Evolutionary conservation across 2,888 invertebrate genomes (phyloP).

Genomic region (Antheraea yamamai): DNA sequence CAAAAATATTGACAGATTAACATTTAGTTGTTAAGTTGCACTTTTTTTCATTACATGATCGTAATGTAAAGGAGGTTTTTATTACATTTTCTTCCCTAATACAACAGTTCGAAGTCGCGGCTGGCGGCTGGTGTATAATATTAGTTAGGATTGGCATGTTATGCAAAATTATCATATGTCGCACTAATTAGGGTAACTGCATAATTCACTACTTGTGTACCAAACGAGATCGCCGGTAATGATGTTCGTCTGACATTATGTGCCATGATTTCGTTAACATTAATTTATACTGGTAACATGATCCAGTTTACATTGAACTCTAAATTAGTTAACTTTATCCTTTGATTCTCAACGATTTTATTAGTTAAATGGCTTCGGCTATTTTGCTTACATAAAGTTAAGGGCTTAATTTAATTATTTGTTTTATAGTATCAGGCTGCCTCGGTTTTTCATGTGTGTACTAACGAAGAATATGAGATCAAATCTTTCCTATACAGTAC

Average conservation of each 20-base stretch:
- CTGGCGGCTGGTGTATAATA: too few relatives aligned
- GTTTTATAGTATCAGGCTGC: too few relatives aligned
- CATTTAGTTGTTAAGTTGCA: too few relatives aligned
- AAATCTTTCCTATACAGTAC: too few relatives aligned
- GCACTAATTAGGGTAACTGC: background rate
- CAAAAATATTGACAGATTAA: too few relatives aligned
- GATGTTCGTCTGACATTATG: conserved; percentile 8
- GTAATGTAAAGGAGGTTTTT: too few relatives aligned
- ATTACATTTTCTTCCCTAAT: too few relatives aligned
- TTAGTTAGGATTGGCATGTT: background rate
- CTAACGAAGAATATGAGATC: too few relatives aligned
- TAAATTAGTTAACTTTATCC: background rate
- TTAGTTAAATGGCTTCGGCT: background rate
- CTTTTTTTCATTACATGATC: too few relatives aligned
- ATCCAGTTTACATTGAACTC: background rate
- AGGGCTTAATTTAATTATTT: too few relatives aligned
- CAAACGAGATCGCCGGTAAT: conserved; percentile 1
- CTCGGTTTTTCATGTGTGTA: too few relatives aligned
- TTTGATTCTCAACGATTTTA: background rate
- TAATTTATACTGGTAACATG: background rate
- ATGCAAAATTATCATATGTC: background rate
- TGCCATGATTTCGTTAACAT: conserved; percentile 8
- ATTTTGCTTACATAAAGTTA: background rate
- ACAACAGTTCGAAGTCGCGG: too few relatives aligned
- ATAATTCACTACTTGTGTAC: conserved; percentile 1